These are phyloP conservation scores for Exocentrus adspersus DNA, from an alignment of 2,888 invertebrate species.

Conservation along the genomic window DNA sequence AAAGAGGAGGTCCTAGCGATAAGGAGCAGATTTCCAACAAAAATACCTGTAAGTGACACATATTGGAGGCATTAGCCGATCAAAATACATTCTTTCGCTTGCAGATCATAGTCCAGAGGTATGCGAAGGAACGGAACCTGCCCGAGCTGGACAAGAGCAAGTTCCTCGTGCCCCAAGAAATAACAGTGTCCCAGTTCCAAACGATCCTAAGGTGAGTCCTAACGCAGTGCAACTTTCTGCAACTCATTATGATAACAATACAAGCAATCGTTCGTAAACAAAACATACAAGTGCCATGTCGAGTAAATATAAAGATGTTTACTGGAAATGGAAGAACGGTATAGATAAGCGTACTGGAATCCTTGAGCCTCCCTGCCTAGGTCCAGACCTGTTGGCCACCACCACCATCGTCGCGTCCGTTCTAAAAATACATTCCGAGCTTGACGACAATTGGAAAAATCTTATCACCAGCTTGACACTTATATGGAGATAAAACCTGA, in stretches of 20 bases:
- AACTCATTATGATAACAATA: not conserved
- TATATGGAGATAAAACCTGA: too few relatives aligned
- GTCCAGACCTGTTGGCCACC: too few relatives aligned
- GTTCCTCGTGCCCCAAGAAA: conserved; percentile 88
- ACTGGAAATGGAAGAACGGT: not conserved
- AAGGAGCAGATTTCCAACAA: conserved; percentile 79
- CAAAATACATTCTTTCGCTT: conserved; percentile 48
- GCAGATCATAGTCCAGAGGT: conserved; percentile 86
- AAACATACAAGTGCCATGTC: not conserved
- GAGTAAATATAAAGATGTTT: not conserved
- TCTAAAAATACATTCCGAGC: too few relatives aligned
- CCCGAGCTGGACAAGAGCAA: conserved; percentile 85
- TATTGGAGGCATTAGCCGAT: not conserved
- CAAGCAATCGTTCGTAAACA: not conserved
- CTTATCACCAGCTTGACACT: too few relatives aligned
- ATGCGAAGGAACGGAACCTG: conserved; percentile 79
- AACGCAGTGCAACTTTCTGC: not conserved
- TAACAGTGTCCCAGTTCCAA: conserved; percentile 88
- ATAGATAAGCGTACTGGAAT: too few relatives aligned
- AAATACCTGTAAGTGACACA: conserved; percentile 78
- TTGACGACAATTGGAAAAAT: too few relatives aligned
- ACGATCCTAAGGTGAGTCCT: conserved; percentile 81
- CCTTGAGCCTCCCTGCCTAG: too few relatives aligned
- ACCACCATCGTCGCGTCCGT: too few relatives aligned
- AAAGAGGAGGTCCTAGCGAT: conserved; percentile 84